phyloP scores from a whole-genome alignment of 2,797 vertebrate species.

The Cercopithecus hamlyni region DNA sequence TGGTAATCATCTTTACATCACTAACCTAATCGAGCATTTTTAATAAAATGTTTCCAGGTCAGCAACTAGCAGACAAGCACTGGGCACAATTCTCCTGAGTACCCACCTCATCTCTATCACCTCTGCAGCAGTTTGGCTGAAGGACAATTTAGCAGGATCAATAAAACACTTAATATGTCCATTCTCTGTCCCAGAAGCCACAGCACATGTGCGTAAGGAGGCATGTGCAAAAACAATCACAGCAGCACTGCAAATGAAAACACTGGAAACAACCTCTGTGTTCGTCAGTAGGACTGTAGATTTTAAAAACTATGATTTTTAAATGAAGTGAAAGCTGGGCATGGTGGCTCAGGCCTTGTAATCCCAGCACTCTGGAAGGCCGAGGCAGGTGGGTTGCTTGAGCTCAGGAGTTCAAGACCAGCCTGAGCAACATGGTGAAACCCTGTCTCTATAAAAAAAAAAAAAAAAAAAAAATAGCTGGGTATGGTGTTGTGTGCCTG shows the following conservation, averaged over 20 bases:
- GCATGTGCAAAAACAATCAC: background rate
- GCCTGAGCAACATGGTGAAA: background rate
- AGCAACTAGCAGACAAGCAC: background rate
- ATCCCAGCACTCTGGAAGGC: background rate
- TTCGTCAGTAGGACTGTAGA: background rate
- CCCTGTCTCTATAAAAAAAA: background rate
- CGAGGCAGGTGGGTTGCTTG: background rate
- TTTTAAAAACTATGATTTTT: too few relatives aligned
- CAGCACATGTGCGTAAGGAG: background rate
- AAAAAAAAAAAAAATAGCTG: background rate
- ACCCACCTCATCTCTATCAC: background rate
- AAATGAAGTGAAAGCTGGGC: background rate
- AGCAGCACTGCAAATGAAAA: background rate
- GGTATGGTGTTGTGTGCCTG: background rate
- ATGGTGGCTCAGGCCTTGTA: background rate
- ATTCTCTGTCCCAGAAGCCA: background rate
- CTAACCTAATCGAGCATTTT: constrained; percentile 16
- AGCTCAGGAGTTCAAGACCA: background rate
- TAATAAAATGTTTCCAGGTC: background rate
- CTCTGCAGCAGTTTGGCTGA: background rate
- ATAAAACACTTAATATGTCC: background rate
- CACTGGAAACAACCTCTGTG: background rate
- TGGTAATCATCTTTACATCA: background rate
- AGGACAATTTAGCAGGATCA: background rate
- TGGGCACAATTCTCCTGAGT: background rate